Evolutionary conservation across 2,797 vertebrate genomes (phyloP).

Genomic region (Hybognathus amarus): DNA sequence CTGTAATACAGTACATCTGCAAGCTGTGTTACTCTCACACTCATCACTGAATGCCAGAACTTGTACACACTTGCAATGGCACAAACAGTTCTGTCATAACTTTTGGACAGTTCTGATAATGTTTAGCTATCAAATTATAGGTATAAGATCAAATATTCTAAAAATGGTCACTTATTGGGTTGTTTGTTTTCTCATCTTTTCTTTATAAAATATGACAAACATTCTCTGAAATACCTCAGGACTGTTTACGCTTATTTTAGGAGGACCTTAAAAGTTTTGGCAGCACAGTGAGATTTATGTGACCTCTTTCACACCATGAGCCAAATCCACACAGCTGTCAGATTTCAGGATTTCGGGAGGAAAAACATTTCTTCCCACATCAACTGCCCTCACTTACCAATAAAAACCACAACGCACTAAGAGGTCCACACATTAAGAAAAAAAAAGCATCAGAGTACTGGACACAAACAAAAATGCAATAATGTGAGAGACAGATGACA

Average conservation of each 20-base stretch:
- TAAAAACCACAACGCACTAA: constrained; percentile 35
- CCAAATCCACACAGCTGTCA: constrained; percentile 46
- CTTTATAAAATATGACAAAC: constrained; percentile 20
- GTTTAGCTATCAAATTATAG: constrained; percentile 5
- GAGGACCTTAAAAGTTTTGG: constrained; percentile 36
- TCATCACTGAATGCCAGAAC: neutral
- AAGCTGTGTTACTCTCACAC: neutral
- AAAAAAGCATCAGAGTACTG: constrained; percentile 30
- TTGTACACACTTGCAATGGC: neutral
- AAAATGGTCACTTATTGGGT: neutral
- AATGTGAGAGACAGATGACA: neutral
- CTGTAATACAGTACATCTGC: neutral
- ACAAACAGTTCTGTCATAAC: neutral
- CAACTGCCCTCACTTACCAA: constrained; percentile 35
- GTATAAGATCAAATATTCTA: neutral
- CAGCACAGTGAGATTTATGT: constrained; percentile 37
- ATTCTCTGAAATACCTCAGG: constrained; percentile 34
- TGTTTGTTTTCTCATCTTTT: constrained; percentile 25
- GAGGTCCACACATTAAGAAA: constrained; percentile 24
- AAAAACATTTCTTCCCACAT: constrained; percentile 44
- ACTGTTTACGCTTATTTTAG: constrained; percentile 24
- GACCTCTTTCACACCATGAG: constrained; percentile 37
- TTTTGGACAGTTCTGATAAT: neutral
- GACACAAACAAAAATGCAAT: constrained; percentile 10
- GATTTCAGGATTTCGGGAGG: constrained; percentile 12